phyloP scores from a whole-genome alignment of 2,113 vertebrate species.

The Sebastes fasciatus region DNA sequence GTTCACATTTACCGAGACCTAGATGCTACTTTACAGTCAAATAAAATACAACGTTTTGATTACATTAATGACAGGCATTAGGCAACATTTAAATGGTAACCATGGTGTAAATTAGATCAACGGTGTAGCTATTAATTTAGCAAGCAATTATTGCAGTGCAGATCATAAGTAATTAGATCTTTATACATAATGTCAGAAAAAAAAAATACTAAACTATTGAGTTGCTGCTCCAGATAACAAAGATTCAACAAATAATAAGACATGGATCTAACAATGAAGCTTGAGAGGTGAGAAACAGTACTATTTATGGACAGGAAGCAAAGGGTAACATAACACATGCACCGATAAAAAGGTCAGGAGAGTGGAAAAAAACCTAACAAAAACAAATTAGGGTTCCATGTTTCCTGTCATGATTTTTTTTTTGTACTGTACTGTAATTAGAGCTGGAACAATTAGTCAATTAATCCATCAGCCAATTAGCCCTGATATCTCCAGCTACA shows the following conservation, averaged over 20 bases:
- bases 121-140: slow-evolving; percentile 10
- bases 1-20: slow-evolving; percentile 2
- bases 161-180: background rate
- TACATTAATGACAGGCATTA: slow-evolving; percentile 6
- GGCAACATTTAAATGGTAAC: background rate
- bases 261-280: background rate
- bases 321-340: background rate
- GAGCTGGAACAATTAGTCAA: background rate
- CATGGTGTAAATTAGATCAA: background rate
- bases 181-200: background rate
- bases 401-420: background rate
- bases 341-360: background rate
- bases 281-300: background rate
- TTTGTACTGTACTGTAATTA: background rate
- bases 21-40: slow-evolving; percentile 14
- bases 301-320: background rate
- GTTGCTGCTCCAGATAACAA: too few species aligned
- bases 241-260: background rate
- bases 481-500: background rate
- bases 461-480: background rate
- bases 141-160: slow-evolving; percentile 7
- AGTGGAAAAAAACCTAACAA: background rate
- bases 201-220: background rate
- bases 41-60: slow-evolving; percentile 5
- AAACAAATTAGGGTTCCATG: background rate